These are phyloP conservation scores for Syrphus vitripennis DNA, from an alignment of 2,888 invertebrate genomes.

Conservation along the genomic window DNA sequence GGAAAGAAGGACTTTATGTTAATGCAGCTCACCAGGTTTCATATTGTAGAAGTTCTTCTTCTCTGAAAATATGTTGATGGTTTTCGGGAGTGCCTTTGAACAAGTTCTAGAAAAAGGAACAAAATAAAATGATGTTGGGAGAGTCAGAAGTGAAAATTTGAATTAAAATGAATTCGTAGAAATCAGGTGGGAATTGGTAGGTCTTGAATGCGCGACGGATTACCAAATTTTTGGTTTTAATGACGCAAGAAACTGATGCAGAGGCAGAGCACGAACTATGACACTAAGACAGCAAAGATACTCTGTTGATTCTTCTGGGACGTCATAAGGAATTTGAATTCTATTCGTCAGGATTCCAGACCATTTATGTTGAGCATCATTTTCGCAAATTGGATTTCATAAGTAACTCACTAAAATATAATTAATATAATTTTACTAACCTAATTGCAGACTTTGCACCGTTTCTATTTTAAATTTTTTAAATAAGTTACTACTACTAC, in stretches of 20 bases:
- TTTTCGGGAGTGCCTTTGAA: background rate
- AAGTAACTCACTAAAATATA: too few relatives aligned
- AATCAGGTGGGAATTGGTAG: background rate
- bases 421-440: too few relatives aligned
- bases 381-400: too few relatives aligned
- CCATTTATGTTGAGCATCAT: too few relatives aligned
- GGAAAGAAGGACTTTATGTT: background rate
- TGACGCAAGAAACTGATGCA: background rate
- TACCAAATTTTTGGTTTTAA: background rate
- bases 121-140: background rate
- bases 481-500: too few relatives aligned
- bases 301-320: too few relatives aligned
- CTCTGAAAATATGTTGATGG: background rate
- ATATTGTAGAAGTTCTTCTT: background rate
- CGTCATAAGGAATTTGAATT: too few relatives aligned
- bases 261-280: background rate
- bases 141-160: background rate
- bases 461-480: too few relatives aligned
- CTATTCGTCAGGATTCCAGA: too few relatives aligned
- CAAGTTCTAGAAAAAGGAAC: background rate
- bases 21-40: background rate
- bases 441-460: too few relatives aligned
- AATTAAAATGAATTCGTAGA: background rate
- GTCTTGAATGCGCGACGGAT: background rate
- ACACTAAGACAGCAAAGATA: too few relatives aligned